A percentile compares a stretch with the other conserved stretches of the same genome.
Evolutionary conservation across 2,797 vertebrate species (phyloP).

Genomic region (Apogon talboti): DNA sequence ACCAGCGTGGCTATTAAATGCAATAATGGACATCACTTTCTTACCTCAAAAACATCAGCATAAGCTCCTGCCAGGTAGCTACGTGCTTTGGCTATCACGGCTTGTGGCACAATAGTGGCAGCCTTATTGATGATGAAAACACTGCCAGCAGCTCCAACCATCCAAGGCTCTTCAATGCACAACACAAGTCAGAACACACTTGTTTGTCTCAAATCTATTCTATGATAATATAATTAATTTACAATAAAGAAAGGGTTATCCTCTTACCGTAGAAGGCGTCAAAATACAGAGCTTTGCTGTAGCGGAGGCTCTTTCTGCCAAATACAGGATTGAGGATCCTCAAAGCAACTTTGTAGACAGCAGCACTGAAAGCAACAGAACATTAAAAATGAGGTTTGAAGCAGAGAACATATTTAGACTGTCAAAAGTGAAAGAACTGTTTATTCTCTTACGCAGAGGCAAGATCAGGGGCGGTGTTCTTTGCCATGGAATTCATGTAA

Average conservation of each 20-base stretch:
- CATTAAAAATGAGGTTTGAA: not conserved
- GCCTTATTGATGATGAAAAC: conserved; percentile 84
- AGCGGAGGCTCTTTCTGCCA: conserved; percentile 77
- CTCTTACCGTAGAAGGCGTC: conserved; percentile 84
- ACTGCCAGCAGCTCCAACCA: conserved; percentile 82
- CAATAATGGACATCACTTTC: too few relatives aligned
- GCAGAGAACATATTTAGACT: not conserved
- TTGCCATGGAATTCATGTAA: conserved; percentile 85
- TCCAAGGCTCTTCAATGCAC: conserved; percentile 73
- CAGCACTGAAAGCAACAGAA: conserved; percentile 79
- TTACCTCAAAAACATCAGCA: conserved; percentile 86
- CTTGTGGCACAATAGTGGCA: conserved; percentile 78
- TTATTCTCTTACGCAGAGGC: conserved; percentile 82
- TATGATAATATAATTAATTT: not conserved
- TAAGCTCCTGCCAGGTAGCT: conserved; percentile 84
- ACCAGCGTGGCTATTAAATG: too few relatives aligned
- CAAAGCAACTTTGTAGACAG: conserved; percentile 87
- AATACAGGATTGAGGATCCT: conserved; percentile 83
- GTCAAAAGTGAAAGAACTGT: not conserved
- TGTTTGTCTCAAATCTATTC: not conserved
- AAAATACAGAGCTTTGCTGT: conserved; percentile 79
- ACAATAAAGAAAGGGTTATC: not conserved
- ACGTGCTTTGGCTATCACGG: conserved; percentile 75
- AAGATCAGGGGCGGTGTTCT: conserved; percentile 83
- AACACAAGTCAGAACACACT: not conserved